Evolutionary conservation across 2,797 vertebrate species (phyloP).

Genomic region (Hybognathus amarus): DNA sequence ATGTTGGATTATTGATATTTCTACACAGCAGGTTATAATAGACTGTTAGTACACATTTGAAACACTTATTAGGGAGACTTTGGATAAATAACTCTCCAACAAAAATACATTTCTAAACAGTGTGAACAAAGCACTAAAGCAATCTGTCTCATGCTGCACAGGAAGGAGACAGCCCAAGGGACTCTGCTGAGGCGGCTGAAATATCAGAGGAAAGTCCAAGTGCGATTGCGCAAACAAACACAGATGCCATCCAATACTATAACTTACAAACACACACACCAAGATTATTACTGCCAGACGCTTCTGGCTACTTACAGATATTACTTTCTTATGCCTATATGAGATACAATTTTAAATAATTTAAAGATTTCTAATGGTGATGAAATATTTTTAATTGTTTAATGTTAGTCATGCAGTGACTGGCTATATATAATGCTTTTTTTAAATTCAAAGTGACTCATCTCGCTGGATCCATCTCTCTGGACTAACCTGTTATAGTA

Average conservation of each 20-base stretch:
- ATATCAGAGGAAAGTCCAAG: conserved; percentile 47
- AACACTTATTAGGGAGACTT: conserved; percentile 18
- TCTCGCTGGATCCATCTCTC: not conserved
- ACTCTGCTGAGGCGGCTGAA: conserved; percentile 60
- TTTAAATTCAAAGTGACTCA: not conserved
- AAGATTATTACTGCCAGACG: not conserved
- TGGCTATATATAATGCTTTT: not conserved
- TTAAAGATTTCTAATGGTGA: not conserved
- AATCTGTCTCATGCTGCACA: conserved; percentile 32
- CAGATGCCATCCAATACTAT: conserved; percentile 18
- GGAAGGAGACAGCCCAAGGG: conserved; percentile 49
- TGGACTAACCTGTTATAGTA: conserved; percentile 33
- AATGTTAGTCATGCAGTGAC: not conserved
- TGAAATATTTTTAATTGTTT: not conserved
- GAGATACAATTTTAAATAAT: not conserved
- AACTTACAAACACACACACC: conserved; percentile 3
- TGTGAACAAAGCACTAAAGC: conserved; percentile 19
- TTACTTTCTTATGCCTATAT: not conserved
- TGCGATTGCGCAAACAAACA: conserved; percentile 12
- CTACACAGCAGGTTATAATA: not conserved
- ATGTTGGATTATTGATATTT: not conserved
- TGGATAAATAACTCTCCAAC: not conserved
- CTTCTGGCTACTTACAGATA: not conserved
- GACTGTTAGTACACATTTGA: not conserved
- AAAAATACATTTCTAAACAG: conserved; percentile 5